Percentiles rank a stretch among this genome's conserved stretches.
Conservation (phyloP, 2,797 vertebrate genomes). For the Esox lucius region DNA sequence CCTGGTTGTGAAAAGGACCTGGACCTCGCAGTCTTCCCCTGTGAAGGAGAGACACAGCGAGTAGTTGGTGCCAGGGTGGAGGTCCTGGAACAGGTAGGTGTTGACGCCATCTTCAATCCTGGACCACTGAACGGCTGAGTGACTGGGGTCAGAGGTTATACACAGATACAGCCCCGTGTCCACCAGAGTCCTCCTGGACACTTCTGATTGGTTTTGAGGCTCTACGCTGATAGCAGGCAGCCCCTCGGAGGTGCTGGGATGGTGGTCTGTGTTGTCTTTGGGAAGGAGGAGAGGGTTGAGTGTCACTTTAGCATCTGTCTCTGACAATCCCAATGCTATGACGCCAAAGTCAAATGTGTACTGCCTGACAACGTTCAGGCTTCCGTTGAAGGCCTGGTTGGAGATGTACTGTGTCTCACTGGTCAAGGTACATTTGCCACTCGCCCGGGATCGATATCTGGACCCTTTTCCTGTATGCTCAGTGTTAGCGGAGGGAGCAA, state of each 20-base stretch:
- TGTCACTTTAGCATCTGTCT: slow-evolving; percentile 88
- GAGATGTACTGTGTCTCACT: slow-evolving; percentile 80
- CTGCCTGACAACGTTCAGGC: slow-evolving; percentile 82
- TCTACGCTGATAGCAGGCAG: slow-evolving; percentile 51
- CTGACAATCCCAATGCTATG: slow-evolving; percentile 89
- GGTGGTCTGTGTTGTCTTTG: slow-evolving; percentile 42
- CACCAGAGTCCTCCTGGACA: slow-evolving; percentile 55
- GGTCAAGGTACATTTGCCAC: slow-evolving; percentile 77
- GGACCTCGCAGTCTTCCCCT: slow-evolving; percentile 88
- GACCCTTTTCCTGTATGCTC: slow-evolving; percentile 19
- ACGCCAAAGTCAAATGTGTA: slow-evolving; percentile 90
- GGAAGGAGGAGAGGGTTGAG: slow-evolving; percentile 81
- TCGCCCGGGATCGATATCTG: slow-evolving; percentile 41
- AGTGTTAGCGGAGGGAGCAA: slow-evolving; percentile 40
- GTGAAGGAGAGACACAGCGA: slow-evolving; percentile 89
- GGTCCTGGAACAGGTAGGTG: slow-evolving; percentile 85
- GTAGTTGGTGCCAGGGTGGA: slow-evolving; percentile 91
- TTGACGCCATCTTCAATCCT: slow-evolving; percentile 87
- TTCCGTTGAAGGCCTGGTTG: slow-evolving; percentile 85
- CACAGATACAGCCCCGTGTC: slow-evolving; percentile 86
- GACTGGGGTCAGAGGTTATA: slow-evolving; percentile 73
- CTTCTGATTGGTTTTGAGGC: slow-evolving; percentile 41
- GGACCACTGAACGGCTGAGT: slow-evolving; percentile 88
- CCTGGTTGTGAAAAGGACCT: slow-evolving; percentile 91
- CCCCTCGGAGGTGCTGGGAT: slow-evolving; percentile 41